Evolutionary conservation across 2,113 vertebrate species (phyloP).

Genomic region (Trogon melanurus): DNA sequence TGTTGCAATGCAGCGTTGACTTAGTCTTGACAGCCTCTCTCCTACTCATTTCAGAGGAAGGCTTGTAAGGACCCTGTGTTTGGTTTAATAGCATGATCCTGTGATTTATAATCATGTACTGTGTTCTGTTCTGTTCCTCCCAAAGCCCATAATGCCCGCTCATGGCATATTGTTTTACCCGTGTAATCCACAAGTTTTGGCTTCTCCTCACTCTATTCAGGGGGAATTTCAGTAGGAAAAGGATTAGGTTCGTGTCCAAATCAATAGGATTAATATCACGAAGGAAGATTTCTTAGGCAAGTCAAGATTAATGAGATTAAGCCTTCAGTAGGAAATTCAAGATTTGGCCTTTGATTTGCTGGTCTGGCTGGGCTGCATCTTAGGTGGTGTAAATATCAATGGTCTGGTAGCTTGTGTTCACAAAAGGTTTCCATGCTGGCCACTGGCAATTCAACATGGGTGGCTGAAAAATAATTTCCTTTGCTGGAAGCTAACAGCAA

Average conservation of each 20-base stretch:
- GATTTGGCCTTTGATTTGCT: not conserved
- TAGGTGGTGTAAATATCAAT: rapidly evolving
- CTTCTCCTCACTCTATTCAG: not conserved
- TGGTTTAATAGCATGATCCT: not conserved
- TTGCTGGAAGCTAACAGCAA: slow-evolving; percentile 26
- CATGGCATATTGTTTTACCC: not conserved
- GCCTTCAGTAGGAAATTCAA: not conserved
- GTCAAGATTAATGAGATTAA: not conserved
- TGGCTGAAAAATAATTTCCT: slow-evolving; percentile 53
- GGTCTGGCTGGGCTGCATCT: not conserved
- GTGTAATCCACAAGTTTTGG: slow-evolving; percentile 1
- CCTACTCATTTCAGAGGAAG: not conserved
- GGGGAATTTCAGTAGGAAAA: not conserved
- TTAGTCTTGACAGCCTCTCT: not conserved
- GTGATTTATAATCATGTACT: not conserved
- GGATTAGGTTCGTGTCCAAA: not conserved
- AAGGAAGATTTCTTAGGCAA: slow-evolving; percentile 1
- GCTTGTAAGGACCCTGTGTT: not conserved
- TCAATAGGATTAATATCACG: not conserved
- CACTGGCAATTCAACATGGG: slow-evolving; percentile 29
- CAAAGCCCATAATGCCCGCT: not conserved
- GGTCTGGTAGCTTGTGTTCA: not conserved
- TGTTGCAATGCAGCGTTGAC: not conserved
- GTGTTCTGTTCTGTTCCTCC: not conserved
- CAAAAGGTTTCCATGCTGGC: not conserved